phyloP scores from a whole-genome alignment of 2,113 vertebrate genomes.

The Sterna hirundo region DNA sequence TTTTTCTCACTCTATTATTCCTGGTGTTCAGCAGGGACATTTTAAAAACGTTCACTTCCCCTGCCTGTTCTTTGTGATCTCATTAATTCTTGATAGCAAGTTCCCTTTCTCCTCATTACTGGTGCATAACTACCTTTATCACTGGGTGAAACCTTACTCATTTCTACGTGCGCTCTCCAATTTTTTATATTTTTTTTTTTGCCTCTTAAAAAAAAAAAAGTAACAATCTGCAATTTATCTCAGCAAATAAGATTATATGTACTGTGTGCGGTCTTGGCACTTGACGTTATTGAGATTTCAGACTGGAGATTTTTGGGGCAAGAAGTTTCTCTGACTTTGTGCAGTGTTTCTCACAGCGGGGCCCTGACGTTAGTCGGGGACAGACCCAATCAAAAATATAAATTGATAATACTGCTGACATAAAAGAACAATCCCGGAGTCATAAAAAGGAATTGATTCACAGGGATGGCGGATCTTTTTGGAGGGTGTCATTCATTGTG shows the following conservation, averaged over 20 bases:
- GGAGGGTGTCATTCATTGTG: not conserved
- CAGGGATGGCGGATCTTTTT: not conserved
- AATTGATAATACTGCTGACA: not conserved
- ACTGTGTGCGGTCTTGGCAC: not conserved
- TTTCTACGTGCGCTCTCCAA: conserved; percentile 27
- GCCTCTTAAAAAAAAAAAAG: not conserved
- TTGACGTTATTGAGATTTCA: not conserved
- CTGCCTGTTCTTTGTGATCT: conserved; percentile 80
- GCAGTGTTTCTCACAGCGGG: not conserved
- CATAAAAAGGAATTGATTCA: not conserved
- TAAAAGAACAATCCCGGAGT: not conserved
- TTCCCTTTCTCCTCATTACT: conserved; percentile 73
- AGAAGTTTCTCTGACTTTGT: not conserved
- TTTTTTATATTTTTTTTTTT: not conserved
- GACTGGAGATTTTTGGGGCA: not conserved
- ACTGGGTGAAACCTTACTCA: conserved; percentile 47
- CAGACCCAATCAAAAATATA: not conserved
- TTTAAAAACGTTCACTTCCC: conserved; percentile 70
- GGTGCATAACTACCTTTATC: conserved; percentile 58
- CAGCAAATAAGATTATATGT: not conserved
- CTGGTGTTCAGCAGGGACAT: conserved; percentile 75
- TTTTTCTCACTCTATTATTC: conserved; percentile 88
- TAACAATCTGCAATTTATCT: not conserved
- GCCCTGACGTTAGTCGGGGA: not conserved
- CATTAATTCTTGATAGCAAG: conserved; percentile 77